Percentiles rank a stretch among this genome's conserved stretches.
These are phyloP conservation scores for Trachelus iudaicus DNA, from an alignment of 2,888 invertebrate genomes.

Conservation along the genomic window DNA sequence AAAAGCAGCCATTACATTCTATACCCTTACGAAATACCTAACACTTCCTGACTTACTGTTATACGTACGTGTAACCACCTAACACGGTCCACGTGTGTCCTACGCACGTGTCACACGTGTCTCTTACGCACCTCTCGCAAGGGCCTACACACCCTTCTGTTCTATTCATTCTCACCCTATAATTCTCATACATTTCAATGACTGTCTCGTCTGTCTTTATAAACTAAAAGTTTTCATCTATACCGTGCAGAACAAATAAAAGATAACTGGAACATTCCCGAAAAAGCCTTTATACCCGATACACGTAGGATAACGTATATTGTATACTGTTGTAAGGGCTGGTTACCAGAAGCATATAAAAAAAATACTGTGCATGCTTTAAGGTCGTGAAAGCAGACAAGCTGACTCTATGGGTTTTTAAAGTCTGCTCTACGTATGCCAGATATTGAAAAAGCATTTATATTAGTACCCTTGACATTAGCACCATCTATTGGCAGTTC, in stretches of 20 bases:
- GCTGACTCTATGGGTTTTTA: not conserved
- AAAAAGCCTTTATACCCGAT: not conserved
- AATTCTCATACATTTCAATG: not conserved
- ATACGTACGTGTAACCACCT: not conserved
- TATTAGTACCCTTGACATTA: too few relatives aligned
- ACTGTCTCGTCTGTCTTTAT: not conserved
- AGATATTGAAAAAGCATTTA: too few relatives aligned
- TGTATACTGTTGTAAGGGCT: not conserved
- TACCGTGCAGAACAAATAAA: not conserved
- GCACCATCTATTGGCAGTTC: too few relatives aligned
- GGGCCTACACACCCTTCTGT: not conserved
- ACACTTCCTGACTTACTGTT: not conserved
- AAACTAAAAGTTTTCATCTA: not conserved
- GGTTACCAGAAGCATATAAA: not conserved
- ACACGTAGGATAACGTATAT: not conserved
- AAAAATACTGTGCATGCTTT: not conserved
- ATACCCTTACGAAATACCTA: not conserved
- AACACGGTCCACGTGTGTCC: not conserved
- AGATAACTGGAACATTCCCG: not conserved
- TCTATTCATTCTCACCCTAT: not conserved
- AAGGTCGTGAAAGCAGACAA: not conserved
- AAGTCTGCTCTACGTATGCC: not conserved
- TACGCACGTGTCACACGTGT: not conserved
- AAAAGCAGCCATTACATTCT: not conserved
- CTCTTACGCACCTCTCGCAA: not conserved